Conservation (phyloP, 2,113 vertebrate genomes). For the Xiphorhynchus elegans region DNA sequence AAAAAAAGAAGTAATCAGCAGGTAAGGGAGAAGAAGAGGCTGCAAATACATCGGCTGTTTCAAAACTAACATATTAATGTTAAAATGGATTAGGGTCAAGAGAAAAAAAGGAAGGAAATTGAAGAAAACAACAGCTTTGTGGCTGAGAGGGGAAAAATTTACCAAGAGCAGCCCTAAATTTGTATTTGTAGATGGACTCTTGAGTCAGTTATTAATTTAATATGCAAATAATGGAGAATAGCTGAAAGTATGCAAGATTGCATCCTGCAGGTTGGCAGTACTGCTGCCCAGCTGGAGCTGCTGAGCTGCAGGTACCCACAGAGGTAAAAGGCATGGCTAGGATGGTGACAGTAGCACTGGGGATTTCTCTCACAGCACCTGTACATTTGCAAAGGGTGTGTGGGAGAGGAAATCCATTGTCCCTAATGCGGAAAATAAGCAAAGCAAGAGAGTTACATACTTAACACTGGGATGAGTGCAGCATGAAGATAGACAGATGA, state of each 20-base stretch:
- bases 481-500: background rate
- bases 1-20: background rate
- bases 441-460: background rate
- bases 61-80: background rate
- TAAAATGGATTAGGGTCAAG: background rate
- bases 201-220: conserved; percentile 9
- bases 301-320: background rate
- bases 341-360: fast-evolving
- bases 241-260: background rate
- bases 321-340: background rate
- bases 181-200: background rate
- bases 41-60: background rate
- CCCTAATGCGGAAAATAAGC: background rate
- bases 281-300: background rate
- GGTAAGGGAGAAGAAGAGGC: conserved; percentile 20
- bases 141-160: background rate
- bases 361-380: background rate
- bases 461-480: background rate
- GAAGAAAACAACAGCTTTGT: background rate
- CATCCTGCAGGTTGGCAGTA: background rate
- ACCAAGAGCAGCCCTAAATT: background rate
- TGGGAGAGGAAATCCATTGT: background rate
- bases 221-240: background rate
- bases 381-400: background rate
- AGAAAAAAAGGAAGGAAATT: background rate